Evolutionary conservation across 2,888 invertebrate genomes (phyloP).

Genomic region (Aphidius colemani): DNA sequence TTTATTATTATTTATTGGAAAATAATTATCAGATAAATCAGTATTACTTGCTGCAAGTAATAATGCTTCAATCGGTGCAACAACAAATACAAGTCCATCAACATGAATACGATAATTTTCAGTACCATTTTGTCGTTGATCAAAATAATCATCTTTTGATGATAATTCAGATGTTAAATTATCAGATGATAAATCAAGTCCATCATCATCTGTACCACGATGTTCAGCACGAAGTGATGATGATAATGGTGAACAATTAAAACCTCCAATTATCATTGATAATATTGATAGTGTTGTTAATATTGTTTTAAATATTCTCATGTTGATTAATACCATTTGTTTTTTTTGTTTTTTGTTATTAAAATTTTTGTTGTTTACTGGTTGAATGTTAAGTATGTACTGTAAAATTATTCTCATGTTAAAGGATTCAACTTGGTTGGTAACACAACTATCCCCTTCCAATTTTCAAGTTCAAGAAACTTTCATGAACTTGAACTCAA

Average conservation of each 20-base stretch:
- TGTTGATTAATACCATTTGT: conserved; percentile 43
- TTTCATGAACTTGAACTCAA: conserved; percentile 33
- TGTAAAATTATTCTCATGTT: too few species aligned
- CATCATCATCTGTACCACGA: conserved; percentile 14
- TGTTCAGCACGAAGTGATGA: conserved; percentile 27
- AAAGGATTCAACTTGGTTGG: conserved; percentile 13
- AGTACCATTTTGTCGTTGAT: conserved; percentile 79
- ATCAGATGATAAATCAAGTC: not conserved
- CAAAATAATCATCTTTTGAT: conserved; percentile 59
- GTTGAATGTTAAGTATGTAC: too few species aligned
- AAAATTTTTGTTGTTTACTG: not conserved
- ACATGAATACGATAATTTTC: conserved; percentile 75
- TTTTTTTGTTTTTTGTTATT: not conserved
- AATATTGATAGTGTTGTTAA: conserved; percentile 17
- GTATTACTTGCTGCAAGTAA: conserved; percentile 64
- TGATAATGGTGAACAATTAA: conserved; percentile 26
- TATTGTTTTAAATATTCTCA: conserved; percentile 47
- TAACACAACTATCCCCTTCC: conserved; percentile 40
- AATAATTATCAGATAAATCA: conserved; percentile 22
- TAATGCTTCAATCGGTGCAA: conserved; percentile 68
- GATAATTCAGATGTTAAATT: conserved; percentile 4
- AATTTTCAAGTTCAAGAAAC: conserved; percentile 49
- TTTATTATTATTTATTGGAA: too few species aligned
- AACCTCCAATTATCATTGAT: conserved; percentile 20
- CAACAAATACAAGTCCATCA: conserved; percentile 71